These are phyloP conservation scores for Sebastolobus altivelis DNA, from an alignment of 2,797 vertebrate genomes.

Conservation along the genomic window DNA sequence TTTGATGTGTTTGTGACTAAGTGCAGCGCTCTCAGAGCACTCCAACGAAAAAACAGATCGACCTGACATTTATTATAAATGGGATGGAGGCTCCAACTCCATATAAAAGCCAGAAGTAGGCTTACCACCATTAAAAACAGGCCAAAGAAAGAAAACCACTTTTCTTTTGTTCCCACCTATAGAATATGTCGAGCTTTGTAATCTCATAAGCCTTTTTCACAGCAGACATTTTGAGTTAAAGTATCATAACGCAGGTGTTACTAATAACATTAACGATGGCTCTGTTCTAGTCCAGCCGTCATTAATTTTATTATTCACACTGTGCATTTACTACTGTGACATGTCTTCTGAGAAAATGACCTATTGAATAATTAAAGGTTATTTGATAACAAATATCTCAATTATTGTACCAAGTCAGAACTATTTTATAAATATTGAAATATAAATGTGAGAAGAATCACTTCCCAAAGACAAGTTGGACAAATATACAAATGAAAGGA, in stretches of 20 bases:
- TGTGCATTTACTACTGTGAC: background rate
- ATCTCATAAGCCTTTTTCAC: background rate
- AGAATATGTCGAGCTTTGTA: background rate
- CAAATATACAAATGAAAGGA: background rate
- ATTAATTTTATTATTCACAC: background rate
- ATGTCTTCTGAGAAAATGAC: background rate
- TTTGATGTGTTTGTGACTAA: conserved; percentile 34
- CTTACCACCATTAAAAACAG: background rate
- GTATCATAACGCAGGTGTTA: background rate
- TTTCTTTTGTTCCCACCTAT: background rate
- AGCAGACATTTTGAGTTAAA: background rate
- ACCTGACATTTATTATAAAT: conserved; percentile 55
- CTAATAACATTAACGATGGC: background rate
- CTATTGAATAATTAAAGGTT: background rate
- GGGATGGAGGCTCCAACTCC: conserved; percentile 14
- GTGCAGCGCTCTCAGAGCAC: conserved; percentile 28
- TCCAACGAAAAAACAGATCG: conserved; percentile 24
- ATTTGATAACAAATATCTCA: background rate
- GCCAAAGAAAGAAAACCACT: background rate
- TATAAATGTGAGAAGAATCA: background rate
- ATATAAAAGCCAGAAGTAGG: conserved; percentile 8
- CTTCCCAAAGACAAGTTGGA: background rate
- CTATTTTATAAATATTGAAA: background rate
- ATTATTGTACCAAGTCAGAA: background rate
- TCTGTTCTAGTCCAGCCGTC: background rate